Conservation (phyloP, 2,113 vertebrate genomes). For the Reinhardtius hippoglossoides region DNA sequence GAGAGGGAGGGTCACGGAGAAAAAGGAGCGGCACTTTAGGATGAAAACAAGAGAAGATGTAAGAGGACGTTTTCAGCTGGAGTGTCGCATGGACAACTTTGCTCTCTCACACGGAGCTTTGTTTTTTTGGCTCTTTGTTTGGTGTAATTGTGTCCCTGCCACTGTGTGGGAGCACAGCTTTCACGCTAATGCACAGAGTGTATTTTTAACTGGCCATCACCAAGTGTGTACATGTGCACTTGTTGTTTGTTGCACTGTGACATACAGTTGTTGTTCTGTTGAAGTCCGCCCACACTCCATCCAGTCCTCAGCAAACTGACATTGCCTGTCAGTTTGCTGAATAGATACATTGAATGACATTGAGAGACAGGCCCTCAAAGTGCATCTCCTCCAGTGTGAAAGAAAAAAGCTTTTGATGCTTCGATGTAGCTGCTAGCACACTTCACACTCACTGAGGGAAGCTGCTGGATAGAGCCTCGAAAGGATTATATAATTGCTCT, state of each 20-base stretch:
- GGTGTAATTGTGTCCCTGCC: conserved; percentile 35
- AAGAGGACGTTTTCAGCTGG: conserved; percentile 48
- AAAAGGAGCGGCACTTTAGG: conserved; percentile 26
- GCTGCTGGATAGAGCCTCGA: conserved; percentile 21
- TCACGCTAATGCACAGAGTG: conserved; percentile 40
- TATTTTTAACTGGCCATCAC: conserved; percentile 50
- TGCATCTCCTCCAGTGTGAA: conserved; percentile 26
- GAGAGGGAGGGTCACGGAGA: conserved; percentile 15
- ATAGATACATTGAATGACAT: conserved; percentile 45
- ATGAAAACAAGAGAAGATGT: conserved; percentile 51
- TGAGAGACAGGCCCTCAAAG: conserved; percentile 55
- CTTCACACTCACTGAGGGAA: conserved; percentile 37
- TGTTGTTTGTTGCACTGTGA: conserved; percentile 36
- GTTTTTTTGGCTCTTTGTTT: conserved; percentile 68
- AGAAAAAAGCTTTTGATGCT: conserved; percentile 51
- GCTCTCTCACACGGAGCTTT: conserved; percentile 37
- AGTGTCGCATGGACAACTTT: conserved; percentile 54
- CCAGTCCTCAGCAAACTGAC: conserved; percentile 35
- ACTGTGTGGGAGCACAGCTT: conserved; percentile 45
- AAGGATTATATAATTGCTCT: conserved; percentile 25
- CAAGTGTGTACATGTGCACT: conserved; percentile 23
- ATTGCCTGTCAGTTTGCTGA: conserved; percentile 46
- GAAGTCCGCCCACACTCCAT: conserved; percentile 59
- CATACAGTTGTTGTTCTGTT: conserved; percentile 48
- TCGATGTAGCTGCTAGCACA: conserved; percentile 17